A percentile compares a stretch with the other conserved stretches of the same genome.
These are phyloP conservation scores for Drosophila paulistorum DNA, from an alignment of 1,140 invertebrate genomes.

Conservation along the genomic window DNA sequence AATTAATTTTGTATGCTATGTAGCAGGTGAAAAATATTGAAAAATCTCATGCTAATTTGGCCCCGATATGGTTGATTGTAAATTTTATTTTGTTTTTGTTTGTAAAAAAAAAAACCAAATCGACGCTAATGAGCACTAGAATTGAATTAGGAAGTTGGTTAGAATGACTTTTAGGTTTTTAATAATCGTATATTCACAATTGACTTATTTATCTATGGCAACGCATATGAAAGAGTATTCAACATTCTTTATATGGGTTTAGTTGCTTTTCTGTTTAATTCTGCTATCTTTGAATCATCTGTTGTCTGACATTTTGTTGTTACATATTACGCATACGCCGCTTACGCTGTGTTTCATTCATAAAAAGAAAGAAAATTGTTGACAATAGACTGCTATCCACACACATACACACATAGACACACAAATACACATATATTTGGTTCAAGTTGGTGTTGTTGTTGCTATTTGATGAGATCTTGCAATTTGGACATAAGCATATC, in stretches of 20 bases:
- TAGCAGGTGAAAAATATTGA: too few species aligned
- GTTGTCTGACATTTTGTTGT: constrained; percentile 9
- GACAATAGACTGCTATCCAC: constrained; percentile 31
- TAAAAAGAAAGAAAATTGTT: constrained; percentile 43
- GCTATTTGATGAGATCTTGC: constrained; percentile 46
- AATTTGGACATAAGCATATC: constrained; percentile 44
- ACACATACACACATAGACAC: background rate
- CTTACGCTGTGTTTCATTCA: constrained; percentile 47
- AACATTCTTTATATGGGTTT: background rate
- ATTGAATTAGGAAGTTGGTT: too few species aligned
- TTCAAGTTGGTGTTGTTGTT: constrained; percentile 18
- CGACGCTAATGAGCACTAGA: too few species aligned
- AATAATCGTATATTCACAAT: too few species aligned
- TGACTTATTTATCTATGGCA: too few species aligned
- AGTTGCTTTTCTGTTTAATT: background rate
- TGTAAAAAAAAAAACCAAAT: too few species aligned
- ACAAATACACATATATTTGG: too few species aligned
- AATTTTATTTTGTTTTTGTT: too few species aligned
- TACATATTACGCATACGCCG: constrained; percentile 27
- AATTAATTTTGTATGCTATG: too few species aligned
- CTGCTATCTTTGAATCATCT: constrained; percentile 10
- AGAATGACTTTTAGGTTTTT: too few species aligned
- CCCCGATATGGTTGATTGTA: too few species aligned
- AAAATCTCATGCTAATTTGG: too few species aligned
- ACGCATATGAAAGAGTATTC: background rate